Conservation (phyloP, 2,888 invertebrate species). For the Graphium colonna region DNA sequence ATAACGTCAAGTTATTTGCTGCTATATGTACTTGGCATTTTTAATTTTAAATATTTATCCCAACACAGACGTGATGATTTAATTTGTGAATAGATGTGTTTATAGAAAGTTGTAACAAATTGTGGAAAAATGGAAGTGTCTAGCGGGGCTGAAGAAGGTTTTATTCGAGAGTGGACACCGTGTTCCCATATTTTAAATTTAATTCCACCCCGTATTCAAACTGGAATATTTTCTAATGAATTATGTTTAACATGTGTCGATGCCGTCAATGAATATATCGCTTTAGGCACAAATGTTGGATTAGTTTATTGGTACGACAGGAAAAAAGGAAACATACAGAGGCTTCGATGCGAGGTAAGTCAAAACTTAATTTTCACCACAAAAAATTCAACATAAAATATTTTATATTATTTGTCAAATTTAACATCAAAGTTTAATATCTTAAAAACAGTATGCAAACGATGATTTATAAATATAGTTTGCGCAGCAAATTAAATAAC, state of each 20-base stretch:
- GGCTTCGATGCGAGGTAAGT: conserved; percentile 89
- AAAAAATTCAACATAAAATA: background rate
- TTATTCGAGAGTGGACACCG: conserved; percentile 90
- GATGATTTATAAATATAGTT: background rate
- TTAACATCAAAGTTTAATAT: no score
- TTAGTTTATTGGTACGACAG: conserved; percentile 93
- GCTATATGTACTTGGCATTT: background rate
- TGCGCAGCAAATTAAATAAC: conserved; percentile 9
- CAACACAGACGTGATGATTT: no score
- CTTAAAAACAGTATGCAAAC: background rate
- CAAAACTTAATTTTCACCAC: background rate
- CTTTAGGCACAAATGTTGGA: conserved; percentile 91
- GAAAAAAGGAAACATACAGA: conserved; percentile 86
- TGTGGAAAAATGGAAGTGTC: conserved; percentile 61
- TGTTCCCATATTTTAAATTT: conserved; percentile 86
- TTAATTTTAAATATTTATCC: conserved; percentile 7
- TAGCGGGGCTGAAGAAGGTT: conserved; percentile 67
- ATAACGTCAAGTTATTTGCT: conserved; percentile 16
- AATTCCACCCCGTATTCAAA: conserved; percentile 87
- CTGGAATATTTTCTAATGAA: conserved; percentile 87
- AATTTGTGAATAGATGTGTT: no score
- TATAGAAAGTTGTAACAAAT: conserved; percentile 16
- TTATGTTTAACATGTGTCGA: conserved; percentile 90
- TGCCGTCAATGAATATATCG: conserved; percentile 89
- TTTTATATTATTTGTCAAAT: background rate